Evolutionary conservation across 1,140 invertebrate species (phyloP).

Genomic region (Monochamus saltuarius): DNA sequence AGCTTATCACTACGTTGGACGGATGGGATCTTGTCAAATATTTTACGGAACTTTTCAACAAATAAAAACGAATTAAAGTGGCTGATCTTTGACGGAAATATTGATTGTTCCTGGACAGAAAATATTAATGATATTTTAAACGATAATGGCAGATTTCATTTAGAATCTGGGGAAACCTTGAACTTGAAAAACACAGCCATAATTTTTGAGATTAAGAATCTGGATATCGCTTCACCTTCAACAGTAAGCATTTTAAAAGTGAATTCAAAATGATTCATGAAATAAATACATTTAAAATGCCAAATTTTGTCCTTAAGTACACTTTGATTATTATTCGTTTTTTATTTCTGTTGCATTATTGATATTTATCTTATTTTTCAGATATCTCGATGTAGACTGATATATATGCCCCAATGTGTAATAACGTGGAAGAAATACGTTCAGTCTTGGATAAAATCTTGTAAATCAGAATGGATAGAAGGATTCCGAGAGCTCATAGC

Average conservation of each 20-base stretch:
- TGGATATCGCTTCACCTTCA: slow-evolving; percentile 80
- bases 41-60: slow-evolving; percentile 66
- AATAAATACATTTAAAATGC: too few relatives aligned
- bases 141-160: slow-evolving; percentile 71
- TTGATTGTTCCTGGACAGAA: slow-evolving; percentile 91
- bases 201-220: slow-evolving; percentile 89
- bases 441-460: slow-evolving; percentile 71
- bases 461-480: slow-evolving; percentile 63
- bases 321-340: neutral
- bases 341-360: neutral
- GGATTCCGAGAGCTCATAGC: slow-evolving; percentile 63
- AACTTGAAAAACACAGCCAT: slow-evolving; percentile 79
- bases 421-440: slow-evolving; percentile 69
- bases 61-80: slow-evolving; percentile 71
- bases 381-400: slow-evolving; percentile 83
- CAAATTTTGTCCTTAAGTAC: too few relatives aligned
- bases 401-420: slow-evolving; percentile 79
- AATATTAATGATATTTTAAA: slow-evolving; percentile 86
- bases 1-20: slow-evolving; percentile 82
- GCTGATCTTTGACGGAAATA: slow-evolving; percentile 82
- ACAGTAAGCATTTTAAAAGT: slow-evolving; percentile 66
- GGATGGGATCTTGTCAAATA: slow-evolving; percentile 77
- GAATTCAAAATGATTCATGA: too few relatives aligned
- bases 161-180: slow-evolving; percentile 78
- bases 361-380: slow-evolving; percentile 26